Conservation (phyloP, 53 echinoderm and acorn worm genomes). For the Temnopleurus reevesii region DNA sequence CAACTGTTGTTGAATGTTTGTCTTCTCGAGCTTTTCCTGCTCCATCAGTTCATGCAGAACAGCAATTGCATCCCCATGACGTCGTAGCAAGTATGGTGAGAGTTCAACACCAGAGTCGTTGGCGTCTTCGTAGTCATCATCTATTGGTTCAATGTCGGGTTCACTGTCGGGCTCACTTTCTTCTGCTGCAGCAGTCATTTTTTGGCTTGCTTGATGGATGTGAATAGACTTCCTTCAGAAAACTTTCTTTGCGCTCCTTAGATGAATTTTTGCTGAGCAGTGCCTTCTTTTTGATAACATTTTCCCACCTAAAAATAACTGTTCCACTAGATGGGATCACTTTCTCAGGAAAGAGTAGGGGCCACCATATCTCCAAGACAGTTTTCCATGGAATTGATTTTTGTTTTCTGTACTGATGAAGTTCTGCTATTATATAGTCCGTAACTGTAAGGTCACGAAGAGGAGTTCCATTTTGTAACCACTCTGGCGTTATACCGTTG, state of each 20-base stretch:
- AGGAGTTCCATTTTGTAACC: constrained; percentile 13
- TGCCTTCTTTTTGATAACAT: not conserved
- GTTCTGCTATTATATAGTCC: not conserved
- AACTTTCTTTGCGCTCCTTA: not conserved
- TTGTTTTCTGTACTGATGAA: not conserved
- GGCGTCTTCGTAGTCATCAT: too few relatives aligned
- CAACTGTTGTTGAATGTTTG: too few relatives aligned
- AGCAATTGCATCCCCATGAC: too few relatives aligned
- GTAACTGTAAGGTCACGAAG: not conserved
- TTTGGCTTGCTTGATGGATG: not conserved
- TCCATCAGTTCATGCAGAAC: too few relatives aligned
- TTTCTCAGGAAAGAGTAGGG: not conserved
- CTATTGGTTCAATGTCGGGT: not conserved
- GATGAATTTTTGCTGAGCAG: not conserved
- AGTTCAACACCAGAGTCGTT: too few relatives aligned
- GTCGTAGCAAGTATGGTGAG: too few relatives aligned
- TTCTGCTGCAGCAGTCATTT: not conserved
- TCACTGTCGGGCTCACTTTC: too few relatives aligned
- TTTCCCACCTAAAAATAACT: not conserved
- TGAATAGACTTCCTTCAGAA: not conserved
- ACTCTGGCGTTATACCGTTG: not conserved
- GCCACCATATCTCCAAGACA: not conserved
- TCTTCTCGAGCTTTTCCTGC: too few relatives aligned
- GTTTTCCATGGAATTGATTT: not conserved
- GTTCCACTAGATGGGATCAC: not conserved